phyloP scores from a whole-genome alignment of 2,797 vertebrate species.

The Glossophaga mutica region DNA sequence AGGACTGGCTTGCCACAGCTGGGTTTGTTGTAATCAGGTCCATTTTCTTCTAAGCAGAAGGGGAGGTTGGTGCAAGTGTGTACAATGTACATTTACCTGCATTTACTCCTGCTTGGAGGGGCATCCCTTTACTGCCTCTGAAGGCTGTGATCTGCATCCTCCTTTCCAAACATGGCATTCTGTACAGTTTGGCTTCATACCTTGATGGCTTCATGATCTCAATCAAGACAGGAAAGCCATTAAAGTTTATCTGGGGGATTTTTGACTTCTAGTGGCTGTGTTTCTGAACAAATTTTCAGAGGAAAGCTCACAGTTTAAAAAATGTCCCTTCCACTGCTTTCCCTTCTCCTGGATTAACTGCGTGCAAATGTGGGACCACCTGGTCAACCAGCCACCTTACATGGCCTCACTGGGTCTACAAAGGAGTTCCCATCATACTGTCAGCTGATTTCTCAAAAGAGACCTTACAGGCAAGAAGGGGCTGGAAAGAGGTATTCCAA shows the following conservation, averaged over 20 bases:
- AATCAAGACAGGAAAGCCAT: background rate
- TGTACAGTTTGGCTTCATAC: background rate
- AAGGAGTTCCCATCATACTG: too few relatives aligned
- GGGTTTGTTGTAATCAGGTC: constrained; percentile 57
- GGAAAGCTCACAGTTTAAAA: background rate
- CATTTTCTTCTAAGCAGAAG: background rate
- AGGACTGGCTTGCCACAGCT: constrained; percentile 29
- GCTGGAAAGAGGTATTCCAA: too few relatives aligned
- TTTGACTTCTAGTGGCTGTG: background rate
- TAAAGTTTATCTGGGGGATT: background rate
- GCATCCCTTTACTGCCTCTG: background rate
- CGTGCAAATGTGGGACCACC: too few relatives aligned
- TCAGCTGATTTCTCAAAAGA: too few relatives aligned
- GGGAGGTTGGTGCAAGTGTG: background rate
- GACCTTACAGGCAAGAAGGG: too few relatives aligned
- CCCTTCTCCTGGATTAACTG: too few relatives aligned
- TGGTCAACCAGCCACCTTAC: too few relatives aligned
- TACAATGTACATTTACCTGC: background rate
- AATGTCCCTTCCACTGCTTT: too few relatives aligned
- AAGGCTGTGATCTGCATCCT: background rate
- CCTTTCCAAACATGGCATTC: background rate
- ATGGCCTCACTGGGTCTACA: too few relatives aligned
- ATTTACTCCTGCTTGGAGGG: background rate
- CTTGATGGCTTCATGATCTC: background rate
- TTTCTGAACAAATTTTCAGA: background rate